These are phyloP conservation scores for Gallinago jamesoni DNA, from an alignment of 2,113 vertebrate species.

Conservation along the genomic window DNA sequence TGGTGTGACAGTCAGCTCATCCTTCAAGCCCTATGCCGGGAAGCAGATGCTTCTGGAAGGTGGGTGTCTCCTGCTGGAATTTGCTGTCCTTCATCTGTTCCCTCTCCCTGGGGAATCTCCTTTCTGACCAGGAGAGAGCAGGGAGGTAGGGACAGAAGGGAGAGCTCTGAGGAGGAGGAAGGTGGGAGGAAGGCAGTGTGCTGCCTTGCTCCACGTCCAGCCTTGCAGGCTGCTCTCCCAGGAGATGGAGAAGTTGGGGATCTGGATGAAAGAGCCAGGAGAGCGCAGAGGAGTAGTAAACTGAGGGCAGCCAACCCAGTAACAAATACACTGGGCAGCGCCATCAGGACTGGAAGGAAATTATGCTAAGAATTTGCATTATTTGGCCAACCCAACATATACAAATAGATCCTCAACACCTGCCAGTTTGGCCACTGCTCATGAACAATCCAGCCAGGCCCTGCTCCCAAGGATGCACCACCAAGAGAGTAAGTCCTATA, in stretches of 20 bases:
- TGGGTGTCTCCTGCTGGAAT: background rate
- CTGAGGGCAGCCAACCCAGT: background rate
- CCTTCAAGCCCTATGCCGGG: rapidly evolving
- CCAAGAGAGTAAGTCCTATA: background rate
- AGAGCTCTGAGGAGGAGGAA: background rate
- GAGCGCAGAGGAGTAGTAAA: background rate
- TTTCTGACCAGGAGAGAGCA: background rate
- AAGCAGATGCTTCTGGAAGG: background rate
- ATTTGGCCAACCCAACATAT: background rate
- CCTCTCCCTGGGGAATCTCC: background rate
- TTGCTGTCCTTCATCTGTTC: background rate
- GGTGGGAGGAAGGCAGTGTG: background rate
- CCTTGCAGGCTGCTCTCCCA: background rate
- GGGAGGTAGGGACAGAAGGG: background rate
- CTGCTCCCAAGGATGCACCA: background rate
- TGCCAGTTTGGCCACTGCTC: background rate
- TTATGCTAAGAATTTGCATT: background rate
- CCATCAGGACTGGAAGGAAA: background rate
- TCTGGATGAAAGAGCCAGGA: background rate
- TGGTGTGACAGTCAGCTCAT: background rate
- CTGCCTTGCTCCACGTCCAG: background rate
- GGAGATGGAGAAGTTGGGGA: background rate
- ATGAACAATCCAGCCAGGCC: background rate
- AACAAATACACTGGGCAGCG: background rate
- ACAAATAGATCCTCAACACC: background rate